phyloP scores from a whole-genome alignment of 2,888 invertebrate species.

The Cacoxenus indagator region DNA sequence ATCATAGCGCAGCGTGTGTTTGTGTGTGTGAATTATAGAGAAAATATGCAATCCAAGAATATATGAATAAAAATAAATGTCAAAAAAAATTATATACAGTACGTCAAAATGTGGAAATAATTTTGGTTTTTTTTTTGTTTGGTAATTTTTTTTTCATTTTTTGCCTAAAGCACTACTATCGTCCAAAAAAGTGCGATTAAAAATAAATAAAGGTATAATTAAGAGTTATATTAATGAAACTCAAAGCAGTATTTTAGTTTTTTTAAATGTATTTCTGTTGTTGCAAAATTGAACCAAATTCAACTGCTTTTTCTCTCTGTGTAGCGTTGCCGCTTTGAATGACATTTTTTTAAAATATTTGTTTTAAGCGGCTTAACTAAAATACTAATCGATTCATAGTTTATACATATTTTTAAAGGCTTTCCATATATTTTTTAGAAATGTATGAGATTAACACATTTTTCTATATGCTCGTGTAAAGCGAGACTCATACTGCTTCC shows the following conservation, averaged over 20 bases:
- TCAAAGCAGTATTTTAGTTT: background rate
- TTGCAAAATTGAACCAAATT: background rate
- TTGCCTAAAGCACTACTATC: no score
- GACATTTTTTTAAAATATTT: no score
- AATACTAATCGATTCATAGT: conserved; percentile 22
- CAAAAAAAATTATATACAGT: conserved; percentile 70
- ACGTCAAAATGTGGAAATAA: conserved; percentile 61
- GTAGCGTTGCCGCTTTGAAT: background rate
- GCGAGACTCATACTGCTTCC: no score
- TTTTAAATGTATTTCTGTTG: background rate
- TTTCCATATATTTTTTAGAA: conserved; percentile 13
- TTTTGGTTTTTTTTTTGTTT: conserved; percentile 29
- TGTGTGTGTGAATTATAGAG: conserved; percentile 16
- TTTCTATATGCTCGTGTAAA: no score
- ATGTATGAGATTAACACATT: no score
- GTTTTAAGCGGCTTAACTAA: background rate
- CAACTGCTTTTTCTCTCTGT: background rate
- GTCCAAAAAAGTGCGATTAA: no score
- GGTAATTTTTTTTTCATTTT: conserved; percentile 26
- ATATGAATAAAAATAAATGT: conserved; percentile 42
- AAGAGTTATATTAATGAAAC: background rate
- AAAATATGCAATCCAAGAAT: no score
- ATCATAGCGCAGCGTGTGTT: conserved; percentile 44
- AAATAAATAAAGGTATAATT: conserved; percentile 27
- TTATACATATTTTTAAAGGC: conserved; percentile 5